A percentile compares a stretch with the other conserved stretches of the same genome.
These are phyloP conservation scores for Daphoenositta chrysoptera DNA, from an alignment of 2,113 vertebrate species.

Conservation along the genomic window DNA sequence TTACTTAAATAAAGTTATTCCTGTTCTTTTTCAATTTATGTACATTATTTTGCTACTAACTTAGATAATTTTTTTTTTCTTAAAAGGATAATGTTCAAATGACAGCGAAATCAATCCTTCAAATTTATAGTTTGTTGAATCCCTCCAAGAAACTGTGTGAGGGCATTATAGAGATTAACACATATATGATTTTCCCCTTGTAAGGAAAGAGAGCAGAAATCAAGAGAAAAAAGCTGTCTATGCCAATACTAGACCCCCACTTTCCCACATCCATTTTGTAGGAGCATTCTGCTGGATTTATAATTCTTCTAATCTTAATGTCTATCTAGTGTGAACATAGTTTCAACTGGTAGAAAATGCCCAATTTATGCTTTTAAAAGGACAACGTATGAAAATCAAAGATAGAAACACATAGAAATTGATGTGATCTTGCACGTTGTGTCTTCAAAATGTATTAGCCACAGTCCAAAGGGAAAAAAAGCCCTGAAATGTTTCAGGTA, in stretches of 20 bases:
- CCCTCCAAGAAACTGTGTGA: not conserved
- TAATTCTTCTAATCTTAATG: not conserved
- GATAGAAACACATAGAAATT: not conserved
- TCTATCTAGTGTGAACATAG: not conserved
- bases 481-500: not conserved
- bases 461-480: not conserved
- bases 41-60: not conserved
- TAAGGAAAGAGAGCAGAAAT: not conserved
- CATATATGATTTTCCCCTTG: not conserved
- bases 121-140: not conserved
- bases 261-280: not conserved
- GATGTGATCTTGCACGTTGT: not conserved
- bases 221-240: not conserved
- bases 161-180: not conserved
- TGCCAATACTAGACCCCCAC: not conserved
- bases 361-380: not conserved
- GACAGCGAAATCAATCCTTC: not conserved
- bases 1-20: not conserved
- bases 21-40: not conserved
- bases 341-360: not conserved
- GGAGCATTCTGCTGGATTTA: not conserved
- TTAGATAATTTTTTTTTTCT: not conserved
- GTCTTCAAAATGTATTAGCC: not conserved
- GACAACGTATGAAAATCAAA: not conserved
- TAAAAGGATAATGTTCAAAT: not conserved